A percentile compares a stretch with the other conserved stretches of the same genome.
Evolutionary conservation across 2,888 invertebrate genomes (phyloP).

Genomic region (Pseudolycoriella hygida): DNA sequence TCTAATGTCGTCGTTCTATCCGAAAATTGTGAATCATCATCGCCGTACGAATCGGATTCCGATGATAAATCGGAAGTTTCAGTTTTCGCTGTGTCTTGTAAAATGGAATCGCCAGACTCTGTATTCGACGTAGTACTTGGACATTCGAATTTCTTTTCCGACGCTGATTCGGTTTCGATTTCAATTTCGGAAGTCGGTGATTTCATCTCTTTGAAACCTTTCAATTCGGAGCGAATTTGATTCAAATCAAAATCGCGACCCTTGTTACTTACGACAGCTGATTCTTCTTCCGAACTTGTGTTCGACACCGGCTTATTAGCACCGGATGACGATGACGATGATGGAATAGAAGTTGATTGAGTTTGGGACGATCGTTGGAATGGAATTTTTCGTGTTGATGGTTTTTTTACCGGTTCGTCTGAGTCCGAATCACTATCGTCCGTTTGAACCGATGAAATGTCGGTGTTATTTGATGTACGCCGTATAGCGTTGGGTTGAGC

Average conservation of each 20-base stretch:
- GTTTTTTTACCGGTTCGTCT: conserved; percentile 31
- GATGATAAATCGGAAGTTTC: conserved; percentile 16
- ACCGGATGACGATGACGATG: conserved; percentile 23
- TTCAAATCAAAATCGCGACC: conserved; percentile 68
- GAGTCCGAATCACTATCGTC: conserved; percentile 40
- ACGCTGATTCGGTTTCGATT: neutral
- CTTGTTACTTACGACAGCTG: conserved; percentile 22
- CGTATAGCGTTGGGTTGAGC: conserved; percentile 25
- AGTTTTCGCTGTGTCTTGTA: neutral
- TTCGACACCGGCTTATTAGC: conserved; percentile 35
- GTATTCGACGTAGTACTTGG: conserved; percentile 1
- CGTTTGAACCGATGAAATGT: conserved; percentile 36
- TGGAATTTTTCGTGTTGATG: conserved; percentile 15
- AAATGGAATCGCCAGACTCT: neutral
- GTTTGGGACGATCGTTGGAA: conserved; percentile 2
- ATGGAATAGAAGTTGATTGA: neutral
- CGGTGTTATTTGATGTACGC: conserved; percentile 38
- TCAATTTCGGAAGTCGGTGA: conserved; percentile 30
- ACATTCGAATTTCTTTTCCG: conserved; percentile 4
- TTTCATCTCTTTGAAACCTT: conserved; percentile 53
- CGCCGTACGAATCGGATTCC: conserved; percentile 25
- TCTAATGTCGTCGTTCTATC: conserved; percentile 22
- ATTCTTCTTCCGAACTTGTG: conserved; percentile 22
- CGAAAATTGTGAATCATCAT: conserved; percentile 28
- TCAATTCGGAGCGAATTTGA: conserved; percentile 68